Base-by-base conservation (phyloP, 2,888 invertebrate genomes). In the Lepeophtheirus nordmannii region DNA sequence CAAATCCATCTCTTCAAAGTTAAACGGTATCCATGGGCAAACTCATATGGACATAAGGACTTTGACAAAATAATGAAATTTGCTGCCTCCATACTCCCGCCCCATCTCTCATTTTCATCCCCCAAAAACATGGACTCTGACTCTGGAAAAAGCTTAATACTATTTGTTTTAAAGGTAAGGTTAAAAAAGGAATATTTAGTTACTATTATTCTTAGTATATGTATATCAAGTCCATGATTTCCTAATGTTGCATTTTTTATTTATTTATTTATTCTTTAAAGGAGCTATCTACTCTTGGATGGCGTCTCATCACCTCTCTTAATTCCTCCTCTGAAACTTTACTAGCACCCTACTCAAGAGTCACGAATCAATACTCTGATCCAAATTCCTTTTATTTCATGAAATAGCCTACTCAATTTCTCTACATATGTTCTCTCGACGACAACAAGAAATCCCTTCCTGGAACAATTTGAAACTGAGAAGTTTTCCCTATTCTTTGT, bases 121-220 rank as follows among this genome's bases (percentile, higher is more conserved):
- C 60, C 60, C 9, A 30, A 60, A 60, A 60, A 60, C 38, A 60
- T 60, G 60, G 60, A 60, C 23, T 17, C 60, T 11, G 60, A 60
- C 12, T 60, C 60, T 60, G 60, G 60, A 38, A 60, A 60, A 30
- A 60, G 60, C n/a, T 17, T 60, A 17, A 37, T 60, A 17, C 37
- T 60, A 2, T 60, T 38, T 37, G 22, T 22, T 10, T 17, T 60
- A 30, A 60, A 60, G 22, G 60, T 60, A 60, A 59, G 59, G 14
- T 14, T 11, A 11, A 41, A 11, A 11, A 41, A 41, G 41, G 41
- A 41, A 41, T 41, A 41, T 41, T n/a, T n/a, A n/a, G n/a, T n/a
- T n/a, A n/a, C n/a, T n/a, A n/a, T n/a, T n/a, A n/a, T n/a, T n/a
- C n/a, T n/a, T n/a, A n/a, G n/a, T n/a, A n/a, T n/a, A n/a, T n/a